Evolutionary conservation across 2,113 vertebrate genomes (phyloP), one percentile per base, ranked within the genome.

Genomic region (Acanthisitta chloris): DNA sequence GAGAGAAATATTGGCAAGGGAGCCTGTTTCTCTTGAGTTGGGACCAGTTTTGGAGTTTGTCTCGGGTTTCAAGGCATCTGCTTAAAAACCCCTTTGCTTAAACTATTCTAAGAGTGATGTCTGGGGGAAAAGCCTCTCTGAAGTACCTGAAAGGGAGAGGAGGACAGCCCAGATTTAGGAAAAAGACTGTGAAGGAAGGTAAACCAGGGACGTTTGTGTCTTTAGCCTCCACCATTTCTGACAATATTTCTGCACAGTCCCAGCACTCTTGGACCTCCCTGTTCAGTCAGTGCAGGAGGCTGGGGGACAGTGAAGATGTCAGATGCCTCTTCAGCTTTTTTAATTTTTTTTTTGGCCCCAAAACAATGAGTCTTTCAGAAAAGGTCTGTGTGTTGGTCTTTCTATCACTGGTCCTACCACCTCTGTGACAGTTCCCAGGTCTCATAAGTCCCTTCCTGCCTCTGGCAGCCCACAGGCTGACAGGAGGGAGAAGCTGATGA

Each of bases 1-100:
- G 38, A 90, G 71, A 81, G 86, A 88, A 95, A 67, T 81, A 36
- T 25, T 90, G 77, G 70, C 80, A 81, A 67, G n/a, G 36, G 31
- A 88, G 72, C 3, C 29, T 73, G 20, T 65, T 73, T 90, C 26
- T 89, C 66, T 54, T 76, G 65, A 79, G 71, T 11, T 90, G 71
- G 38, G 67, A 94, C 72, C 40, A 26, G 31, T 64, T 40, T 29
- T 66, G 49, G n/a, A 45, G 31, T 78, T 88, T 57, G 25, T 83
- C 76, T 96, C 67, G 45, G 52, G 59, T 94, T 86, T 88, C 90
- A 94, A 88, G 76, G 72, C 83, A 70, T 43, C 49, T 55, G 18
- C 66, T 80, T 90, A 45, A 64, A 93, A 59, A 45, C 25, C 3
- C 33, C 73, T 76, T 28, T 62, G 20, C 61, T 85, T 73, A 62